Evolutionary conservation across 2,113 vertebrate genomes (phyloP).

Genomic region (Psephotus haematonotus): DNA sequence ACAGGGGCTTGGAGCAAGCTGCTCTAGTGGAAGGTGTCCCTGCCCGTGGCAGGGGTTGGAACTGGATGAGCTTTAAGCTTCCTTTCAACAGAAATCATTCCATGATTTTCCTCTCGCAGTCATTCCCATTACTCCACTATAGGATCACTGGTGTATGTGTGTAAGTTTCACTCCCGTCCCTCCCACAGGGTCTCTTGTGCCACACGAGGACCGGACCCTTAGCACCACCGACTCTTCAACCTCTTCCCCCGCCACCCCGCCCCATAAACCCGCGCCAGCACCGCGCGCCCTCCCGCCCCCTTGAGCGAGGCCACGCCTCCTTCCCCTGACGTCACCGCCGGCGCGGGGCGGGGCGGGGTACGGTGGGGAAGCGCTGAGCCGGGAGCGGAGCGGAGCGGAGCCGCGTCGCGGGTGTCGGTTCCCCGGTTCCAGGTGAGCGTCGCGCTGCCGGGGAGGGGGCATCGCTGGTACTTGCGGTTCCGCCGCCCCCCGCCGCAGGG

Average conservation of each 20-base stretch:
- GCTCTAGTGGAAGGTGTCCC: background rate
- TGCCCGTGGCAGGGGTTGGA: too few relatives aligned
- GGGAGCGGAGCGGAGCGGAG: background rate
- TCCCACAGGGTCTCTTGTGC: too few relatives aligned
- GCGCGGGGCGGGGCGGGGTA: too few relatives aligned
- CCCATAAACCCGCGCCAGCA: too few relatives aligned
- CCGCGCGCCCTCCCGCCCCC: too few relatives aligned
- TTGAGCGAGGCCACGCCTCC: background rate
- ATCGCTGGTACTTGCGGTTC: background rate
- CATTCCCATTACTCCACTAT: background rate
- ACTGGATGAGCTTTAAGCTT: background rate
- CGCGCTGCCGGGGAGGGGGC: background rate
- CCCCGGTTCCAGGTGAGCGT: background rate
- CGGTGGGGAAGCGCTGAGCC: background rate
- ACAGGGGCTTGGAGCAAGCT: background rate
- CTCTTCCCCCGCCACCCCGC: too few relatives aligned
- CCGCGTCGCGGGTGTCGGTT: background rate
- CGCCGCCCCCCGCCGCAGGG: background rate
- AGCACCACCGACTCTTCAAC: too few relatives aligned
- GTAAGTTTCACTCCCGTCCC: too few relatives aligned
- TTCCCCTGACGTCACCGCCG: background rate
- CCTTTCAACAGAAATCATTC: background rate
- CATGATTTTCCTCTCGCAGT: background rate
- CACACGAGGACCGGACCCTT: background rate
- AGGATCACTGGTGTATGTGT: background rate